Evolutionary conservation across 2,113 vertebrate genomes (phyloP).

Genomic region (Ancistrus triradiatus): DNA sequence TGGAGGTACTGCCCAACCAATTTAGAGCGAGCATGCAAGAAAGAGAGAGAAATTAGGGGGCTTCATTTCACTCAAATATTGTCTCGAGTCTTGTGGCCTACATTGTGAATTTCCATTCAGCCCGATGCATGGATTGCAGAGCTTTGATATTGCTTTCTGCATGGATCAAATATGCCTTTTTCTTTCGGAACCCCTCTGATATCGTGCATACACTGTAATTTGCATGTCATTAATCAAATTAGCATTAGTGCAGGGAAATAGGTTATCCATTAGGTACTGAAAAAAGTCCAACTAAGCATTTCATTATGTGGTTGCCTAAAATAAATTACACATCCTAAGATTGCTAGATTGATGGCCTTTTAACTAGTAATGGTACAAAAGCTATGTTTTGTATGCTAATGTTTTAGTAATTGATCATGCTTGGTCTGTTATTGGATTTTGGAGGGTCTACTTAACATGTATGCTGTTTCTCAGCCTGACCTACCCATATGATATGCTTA

Average conservation of each 20-base stretch:
- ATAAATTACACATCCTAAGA: slow-evolving; percentile 1
- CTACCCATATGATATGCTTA: too few species aligned
- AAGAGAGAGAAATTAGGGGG: slow-evolving; percentile 19
- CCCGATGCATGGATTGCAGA: slow-evolving; percentile 26
- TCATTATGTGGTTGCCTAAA: not conserved
- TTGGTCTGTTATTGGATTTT: not conserved
- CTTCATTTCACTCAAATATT: slow-evolving; percentile 25
- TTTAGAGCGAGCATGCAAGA: slow-evolving; percentile 25
- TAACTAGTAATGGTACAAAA: not conserved
- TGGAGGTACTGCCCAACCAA: slow-evolving; percentile 49
- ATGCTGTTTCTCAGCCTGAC: too few species aligned
- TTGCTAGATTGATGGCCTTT: not conserved
- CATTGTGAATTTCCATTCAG: slow-evolving; percentile 24
- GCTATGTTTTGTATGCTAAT: not conserved
- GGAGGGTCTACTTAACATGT: too few species aligned
- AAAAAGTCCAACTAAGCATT: not conserved
- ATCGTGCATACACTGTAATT: slow-evolving; percentile 9
- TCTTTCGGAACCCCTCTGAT: slow-evolving; percentile 15
- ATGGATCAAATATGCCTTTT: slow-evolving; percentile 12
- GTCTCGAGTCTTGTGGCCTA: slow-evolving; percentile 30
- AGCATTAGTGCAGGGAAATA: slow-evolving; percentile 3
- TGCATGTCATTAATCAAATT: slow-evolving; percentile 32
- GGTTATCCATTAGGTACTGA: not conserved
- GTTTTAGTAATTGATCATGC: not conserved
- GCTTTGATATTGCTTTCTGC: slow-evolving; percentile 28